phyloP scores from a whole-genome alignment of 1,140 invertebrate genomes.

The Plutomurus gul region DNA sequence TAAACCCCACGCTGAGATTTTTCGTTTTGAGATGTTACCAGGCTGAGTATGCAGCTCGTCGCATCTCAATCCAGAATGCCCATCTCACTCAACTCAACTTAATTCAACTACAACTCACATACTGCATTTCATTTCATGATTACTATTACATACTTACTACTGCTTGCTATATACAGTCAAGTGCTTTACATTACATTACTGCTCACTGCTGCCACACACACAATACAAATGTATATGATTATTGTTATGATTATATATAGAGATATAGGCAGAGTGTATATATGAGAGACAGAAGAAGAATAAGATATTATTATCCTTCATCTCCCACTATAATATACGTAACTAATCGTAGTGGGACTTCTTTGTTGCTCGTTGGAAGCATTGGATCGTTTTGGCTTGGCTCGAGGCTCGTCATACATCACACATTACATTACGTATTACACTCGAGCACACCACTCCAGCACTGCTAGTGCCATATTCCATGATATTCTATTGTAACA shows the following conservation, averaged over 20 bases:
- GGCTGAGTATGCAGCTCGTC: not conserved
- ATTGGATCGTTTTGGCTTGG: not conserved
- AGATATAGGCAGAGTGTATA: too few relatives aligned
- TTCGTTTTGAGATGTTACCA: slow-evolving; percentile 28
- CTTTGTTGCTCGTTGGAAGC: not conserved
- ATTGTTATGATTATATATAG: too few relatives aligned
- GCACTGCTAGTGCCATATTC: slow-evolving; percentile 17
- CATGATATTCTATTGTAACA: slow-evolving; percentile 20
- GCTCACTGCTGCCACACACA: too few relatives aligned
- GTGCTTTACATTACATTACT: too few relatives aligned
- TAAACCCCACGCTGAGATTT: slow-evolving; percentile 31
- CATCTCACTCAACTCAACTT: slow-evolving; percentile 8
- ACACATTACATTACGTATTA: not conserved
- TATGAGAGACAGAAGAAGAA: not conserved
- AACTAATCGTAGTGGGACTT: slow-evolving; percentile 20
- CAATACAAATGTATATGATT: too few relatives aligned
- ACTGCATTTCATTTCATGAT: not conserved
- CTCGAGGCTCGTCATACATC: not conserved
- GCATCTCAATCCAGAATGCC: slow-evolving; percentile 12
- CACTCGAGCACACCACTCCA: too few relatives aligned
- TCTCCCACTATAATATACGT: slow-evolving; percentile 1
- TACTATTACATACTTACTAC: too few relatives aligned
- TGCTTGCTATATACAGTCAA: too few relatives aligned
- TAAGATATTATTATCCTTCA: slow-evolving; percentile 21
- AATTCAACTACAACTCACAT: slow-evolving; percentile 25